Conservation (phyloP, 2,797 vertebrate genomes). For the Tapirus indicus region DNA sequence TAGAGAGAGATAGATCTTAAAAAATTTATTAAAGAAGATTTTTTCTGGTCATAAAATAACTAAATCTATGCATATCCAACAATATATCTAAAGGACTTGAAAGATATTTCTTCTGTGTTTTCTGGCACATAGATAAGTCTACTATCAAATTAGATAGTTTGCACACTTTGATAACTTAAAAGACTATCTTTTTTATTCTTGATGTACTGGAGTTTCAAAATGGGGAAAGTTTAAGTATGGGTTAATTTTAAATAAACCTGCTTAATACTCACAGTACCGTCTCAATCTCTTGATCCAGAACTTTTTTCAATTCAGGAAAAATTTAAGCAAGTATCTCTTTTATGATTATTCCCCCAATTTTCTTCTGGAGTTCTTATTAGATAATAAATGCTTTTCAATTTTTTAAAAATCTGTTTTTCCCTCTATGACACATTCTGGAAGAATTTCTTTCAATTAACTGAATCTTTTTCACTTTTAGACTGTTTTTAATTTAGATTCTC, state of each 20-base stretch:
- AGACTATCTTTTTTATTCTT: neutral
- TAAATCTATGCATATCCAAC: neutral
- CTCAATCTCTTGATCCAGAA: neutral
- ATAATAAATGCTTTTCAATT: neutral
- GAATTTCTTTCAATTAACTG: too few species aligned
- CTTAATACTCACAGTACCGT: neutral
- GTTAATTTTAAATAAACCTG: neutral
- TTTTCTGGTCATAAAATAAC: neutral
- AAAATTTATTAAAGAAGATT: neutral
- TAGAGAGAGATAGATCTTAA: neutral
- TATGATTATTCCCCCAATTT: neutral
- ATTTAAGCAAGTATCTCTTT: neutral
- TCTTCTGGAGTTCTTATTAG: neutral
- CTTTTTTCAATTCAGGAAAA: neutral
- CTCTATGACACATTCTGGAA: too few species aligned
- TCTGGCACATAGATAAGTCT: neutral
- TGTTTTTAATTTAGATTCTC: too few species aligned
- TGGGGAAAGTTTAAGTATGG: too few species aligned
- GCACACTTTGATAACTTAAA: neutral
- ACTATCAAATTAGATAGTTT: neutral
- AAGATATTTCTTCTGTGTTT: neutral
- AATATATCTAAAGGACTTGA: neutral
- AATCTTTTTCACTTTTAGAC: too few species aligned
- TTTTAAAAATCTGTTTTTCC: neutral
- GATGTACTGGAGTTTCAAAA: too few species aligned